These are phyloP conservation scores for Brachionus angularis DNA, from an alignment of 1,140 invertebrate genomes.

Conservation along the genomic window DNA sequence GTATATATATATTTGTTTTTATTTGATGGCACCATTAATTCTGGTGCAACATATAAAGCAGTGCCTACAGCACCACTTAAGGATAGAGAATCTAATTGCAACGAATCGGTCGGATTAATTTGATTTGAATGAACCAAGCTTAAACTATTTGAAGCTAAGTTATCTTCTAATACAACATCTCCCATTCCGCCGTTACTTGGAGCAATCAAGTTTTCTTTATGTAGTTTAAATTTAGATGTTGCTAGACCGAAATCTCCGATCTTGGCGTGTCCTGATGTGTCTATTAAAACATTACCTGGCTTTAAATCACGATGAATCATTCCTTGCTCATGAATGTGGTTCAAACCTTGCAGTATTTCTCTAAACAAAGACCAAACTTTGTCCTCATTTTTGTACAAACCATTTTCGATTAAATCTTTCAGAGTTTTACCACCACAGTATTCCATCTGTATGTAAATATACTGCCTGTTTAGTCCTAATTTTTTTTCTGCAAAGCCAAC, in stretches of 20 bases:
- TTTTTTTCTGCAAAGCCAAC: not conserved
- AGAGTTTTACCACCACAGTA: constrained; percentile 37
- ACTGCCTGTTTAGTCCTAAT: not conserved
- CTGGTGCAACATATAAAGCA: constrained; percentile 41
- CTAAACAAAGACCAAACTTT: constrained; percentile 34
- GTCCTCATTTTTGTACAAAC: constrained; percentile 10
- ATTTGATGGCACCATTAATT: not conserved
- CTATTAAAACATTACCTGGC: constrained; percentile 37
- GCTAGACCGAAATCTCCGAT: constrained; percentile 43
- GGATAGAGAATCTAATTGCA: not conserved
- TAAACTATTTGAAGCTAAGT: not conserved
- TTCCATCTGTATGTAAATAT: constrained; percentile 44
- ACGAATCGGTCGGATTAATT: not conserved
- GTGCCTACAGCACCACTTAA: constrained; percentile 43
- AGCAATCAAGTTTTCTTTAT: constrained; percentile 10
- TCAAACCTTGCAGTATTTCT: constrained; percentile 32
- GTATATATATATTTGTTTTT: constrained; percentile 8
- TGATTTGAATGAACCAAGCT: not conserved
- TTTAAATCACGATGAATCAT: constrained; percentile 45
- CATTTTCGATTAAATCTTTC: constrained; percentile 40
- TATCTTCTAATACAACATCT: not conserved
- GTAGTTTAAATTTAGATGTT: constrained; percentile 3
- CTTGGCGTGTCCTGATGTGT: constrained; percentile 15
- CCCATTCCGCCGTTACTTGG: not conserved
- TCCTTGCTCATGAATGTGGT: constrained; percentile 34